Percentiles rank a stretch among this genome's conserved stretches.
Conservation (phyloP, 2,113 vertebrate genomes). For the Acinonyx jubatus region DNA sequence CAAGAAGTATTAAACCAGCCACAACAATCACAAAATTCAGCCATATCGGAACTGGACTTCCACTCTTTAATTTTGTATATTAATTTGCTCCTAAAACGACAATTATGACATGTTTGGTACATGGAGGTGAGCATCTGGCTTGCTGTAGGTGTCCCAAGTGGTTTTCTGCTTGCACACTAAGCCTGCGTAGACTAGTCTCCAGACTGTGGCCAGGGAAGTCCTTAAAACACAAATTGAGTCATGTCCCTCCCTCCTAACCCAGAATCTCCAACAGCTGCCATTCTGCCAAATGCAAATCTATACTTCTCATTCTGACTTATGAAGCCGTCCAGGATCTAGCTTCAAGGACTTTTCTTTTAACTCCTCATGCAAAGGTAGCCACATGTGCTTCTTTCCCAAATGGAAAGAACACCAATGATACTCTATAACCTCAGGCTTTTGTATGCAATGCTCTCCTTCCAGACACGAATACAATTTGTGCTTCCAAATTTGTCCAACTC, state of each 20-base stretch:
- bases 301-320: background rate
- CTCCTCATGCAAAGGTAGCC: background rate
- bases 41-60: background rate
- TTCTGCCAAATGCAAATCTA: background rate
- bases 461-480: background rate
- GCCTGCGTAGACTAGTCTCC: background rate
- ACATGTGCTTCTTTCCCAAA: background rate
- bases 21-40: background rate
- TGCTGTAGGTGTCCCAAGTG: fast-evolving
- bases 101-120: background rate
- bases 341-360: background rate
- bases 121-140: background rate
- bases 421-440: background rate
- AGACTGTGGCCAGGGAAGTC: background rate
- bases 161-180: fast-evolving
- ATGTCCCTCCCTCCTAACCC: fast-evolving
- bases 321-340: background rate
- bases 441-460: background rate
- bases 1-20: background rate
- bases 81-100: background rate
- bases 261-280: background rate
- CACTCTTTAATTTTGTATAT: background rate
- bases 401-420: background rate
- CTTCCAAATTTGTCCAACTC: background rate
- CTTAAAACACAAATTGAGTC: background rate